These are phyloP conservation scores for Acanthurus leucopareius DNA, from an alignment of 2,797 vertebrate genomes.

Conservation along the genomic window DNA sequence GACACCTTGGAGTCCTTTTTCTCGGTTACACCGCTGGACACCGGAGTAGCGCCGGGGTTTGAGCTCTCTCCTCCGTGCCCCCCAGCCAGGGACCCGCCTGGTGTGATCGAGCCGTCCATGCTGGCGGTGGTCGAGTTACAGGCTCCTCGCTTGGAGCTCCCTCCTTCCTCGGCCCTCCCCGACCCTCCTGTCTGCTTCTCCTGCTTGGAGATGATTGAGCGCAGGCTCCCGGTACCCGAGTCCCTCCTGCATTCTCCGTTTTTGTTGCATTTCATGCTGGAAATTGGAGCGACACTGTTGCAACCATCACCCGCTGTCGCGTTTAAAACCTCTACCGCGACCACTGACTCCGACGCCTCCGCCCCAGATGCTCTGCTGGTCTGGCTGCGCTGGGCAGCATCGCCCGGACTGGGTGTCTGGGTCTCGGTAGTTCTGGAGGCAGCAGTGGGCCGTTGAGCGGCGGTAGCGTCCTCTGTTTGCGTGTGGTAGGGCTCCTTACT, in stretches of 20 bases:
- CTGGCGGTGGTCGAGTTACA: conserved; percentile 85
- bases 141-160: conserved; percentile 78
- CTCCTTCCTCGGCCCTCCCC: conserved; percentile 82
- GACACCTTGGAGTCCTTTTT: conserved; percentile 89
- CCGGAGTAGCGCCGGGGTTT: conserved; percentile 71
- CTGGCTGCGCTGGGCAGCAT: conserved; percentile 83
- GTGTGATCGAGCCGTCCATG: conserved; percentile 86
- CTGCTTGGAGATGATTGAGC: conserved; percentile 87
- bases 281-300: conserved; percentile 77
- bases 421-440: conserved; percentile 76
- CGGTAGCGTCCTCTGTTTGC: conserved; percentile 81
- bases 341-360: conserved; percentile 69
- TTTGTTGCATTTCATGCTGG: conserved; percentile 90
- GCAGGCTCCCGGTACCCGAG: conserved; percentile 87
- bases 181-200: conserved; percentile 80
- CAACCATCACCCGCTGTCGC: conserved; percentile 79
- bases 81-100: conserved; percentile 80
- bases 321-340: conserved; percentile 75
- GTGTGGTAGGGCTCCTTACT: conserved; percentile 81
- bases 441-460: conserved; percentile 79
- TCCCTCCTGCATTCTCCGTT: conserved; percentile 91
- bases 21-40: conserved; percentile 80
- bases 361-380: conserved; percentile 74
- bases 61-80: conserved; percentile 80
- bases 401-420: conserved; percentile 80